Base-by-base conservation (phyloP, 2,888 invertebrate genomes). In the Cepaea hortensis region DNA sequence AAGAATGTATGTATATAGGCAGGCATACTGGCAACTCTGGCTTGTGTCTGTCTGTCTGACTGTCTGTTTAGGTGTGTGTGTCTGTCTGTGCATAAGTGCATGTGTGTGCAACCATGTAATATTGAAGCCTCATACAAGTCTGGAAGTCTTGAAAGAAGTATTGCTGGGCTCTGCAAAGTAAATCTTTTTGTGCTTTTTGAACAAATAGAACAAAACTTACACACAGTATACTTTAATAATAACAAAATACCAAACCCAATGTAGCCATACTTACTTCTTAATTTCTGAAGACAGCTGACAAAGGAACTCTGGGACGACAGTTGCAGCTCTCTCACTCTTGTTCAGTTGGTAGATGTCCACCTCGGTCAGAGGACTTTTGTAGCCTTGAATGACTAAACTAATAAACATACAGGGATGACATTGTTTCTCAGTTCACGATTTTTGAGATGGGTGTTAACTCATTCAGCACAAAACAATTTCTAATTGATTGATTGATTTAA, bases 321-420 rank as follows among this genome's bases (percentile, higher is more conserved):
- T 79, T 13, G 23, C 23, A 15, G 79, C 75, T 55, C 35, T 85
- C 65, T 72, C 72, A 70, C 72, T 80, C 13, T 3, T 72, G 20
- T 61, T 85, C 72, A 85, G 70, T 11, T 70, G 85, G 20, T 80
- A 79, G 35, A 85, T 80, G 55, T 85, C 85, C 9, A 55, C 46
- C n/a, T 85, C 85, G 1, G 80, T 85, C 61, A 85, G 35, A 9
- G 85, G 85, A 15, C 70, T 50, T 46, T 80, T 85, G 72, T 85
- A 85, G 20, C 85, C 85, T n/a, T 18, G 23, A 35, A 85, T 20
- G 15, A 85, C 80, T 65, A 85, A 72, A 46, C 85, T 85, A 72
- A 80, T 72, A 1, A 72, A 48, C 50, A 82, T 50, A 82, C 3
- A 50, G 35, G 35, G n/a, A 81, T 18, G 3, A 48, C 11, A 79